phyloP scores from a whole-genome alignment of 35 echinoderm and acorn worm species.

The Apostichopus parvimensis region DNA sequence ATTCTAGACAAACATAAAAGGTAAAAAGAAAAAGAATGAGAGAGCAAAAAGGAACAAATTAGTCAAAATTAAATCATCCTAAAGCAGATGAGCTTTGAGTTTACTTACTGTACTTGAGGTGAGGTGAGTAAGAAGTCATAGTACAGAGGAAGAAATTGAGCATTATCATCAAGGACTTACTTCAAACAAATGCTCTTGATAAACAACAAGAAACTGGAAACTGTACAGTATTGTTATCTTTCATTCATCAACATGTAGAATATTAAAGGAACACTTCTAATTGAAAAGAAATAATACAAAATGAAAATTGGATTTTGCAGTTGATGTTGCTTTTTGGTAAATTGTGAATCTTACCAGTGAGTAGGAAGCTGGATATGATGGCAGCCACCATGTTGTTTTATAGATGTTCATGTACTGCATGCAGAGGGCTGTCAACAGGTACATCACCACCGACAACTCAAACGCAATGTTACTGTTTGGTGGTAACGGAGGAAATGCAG shows the following conservation, averaged over 20 bases:
- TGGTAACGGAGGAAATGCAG: slow-evolving; percentile 79
- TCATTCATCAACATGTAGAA: too few species aligned
- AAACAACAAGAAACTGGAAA: too few species aligned
- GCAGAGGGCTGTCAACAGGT: slow-evolving; percentile 86
- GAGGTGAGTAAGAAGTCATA: too few species aligned
- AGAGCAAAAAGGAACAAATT: background rate
- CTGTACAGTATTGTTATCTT: too few species aligned
- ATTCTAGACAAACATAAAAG: slow-evolving; percentile 65
- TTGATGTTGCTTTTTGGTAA: background rate
- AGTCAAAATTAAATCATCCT: too few species aligned
- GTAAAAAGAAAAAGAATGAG: background rate
- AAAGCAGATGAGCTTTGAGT: too few species aligned
- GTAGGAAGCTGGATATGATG: slow-evolving; percentile 70
- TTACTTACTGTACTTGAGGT: too few species aligned
- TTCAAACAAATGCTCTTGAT: too few species aligned
- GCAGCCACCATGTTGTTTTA: slow-evolving; percentile 93
- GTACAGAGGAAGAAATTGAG: too few species aligned
- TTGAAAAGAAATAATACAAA: too few species aligned
- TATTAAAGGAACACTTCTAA: too few species aligned
- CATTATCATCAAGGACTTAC: background rate
- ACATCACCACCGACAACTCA: slow-evolving; percentile 78
- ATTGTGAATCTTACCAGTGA: slow-evolving; percentile 71
- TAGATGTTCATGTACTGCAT: slow-evolving; percentile 99
- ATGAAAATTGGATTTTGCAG: background rate
- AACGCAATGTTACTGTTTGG: slow-evolving; percentile 80